Evolutionary conservation across 2,113 vertebrate genomes (phyloP).

Genomic region (Elgaria multicarinata): DNA sequence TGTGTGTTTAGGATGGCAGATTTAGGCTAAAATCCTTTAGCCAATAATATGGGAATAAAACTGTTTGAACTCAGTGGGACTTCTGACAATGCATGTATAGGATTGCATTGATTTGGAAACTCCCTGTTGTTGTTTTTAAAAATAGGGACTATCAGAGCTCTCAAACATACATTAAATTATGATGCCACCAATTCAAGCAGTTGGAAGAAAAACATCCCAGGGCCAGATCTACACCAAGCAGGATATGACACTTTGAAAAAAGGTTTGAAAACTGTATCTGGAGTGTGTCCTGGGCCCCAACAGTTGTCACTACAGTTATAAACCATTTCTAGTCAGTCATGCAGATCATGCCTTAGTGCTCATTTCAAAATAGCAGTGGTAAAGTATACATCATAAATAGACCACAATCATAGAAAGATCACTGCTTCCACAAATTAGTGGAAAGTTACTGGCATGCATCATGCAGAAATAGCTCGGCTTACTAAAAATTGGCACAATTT

Average conservation of each 20-base stretch:
- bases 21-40: background rate
- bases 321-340: too few species aligned
- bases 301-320: too few species aligned
- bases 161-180: background rate
- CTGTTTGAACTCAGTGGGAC: background rate
- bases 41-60: background rate
- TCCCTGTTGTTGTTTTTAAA: background rate
- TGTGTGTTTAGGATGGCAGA: background rate
- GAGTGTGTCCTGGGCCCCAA: too few species aligned
- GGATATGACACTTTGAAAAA: too few species aligned
- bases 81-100: background rate
- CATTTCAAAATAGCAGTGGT: background rate
- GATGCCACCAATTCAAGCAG: background rate
- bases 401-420: background rate
- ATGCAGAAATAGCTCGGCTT: slow-evolving; percentile 48
- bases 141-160: background rate
- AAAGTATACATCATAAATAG: background rate
- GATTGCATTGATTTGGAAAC: background rate
- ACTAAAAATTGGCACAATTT: slow-evolving; percentile 31
- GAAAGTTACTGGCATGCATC: slow-evolving; percentile 42
- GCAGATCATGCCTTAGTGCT: too few species aligned
- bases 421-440: background rate
- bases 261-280: too few species aligned
- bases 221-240: too few species aligned
- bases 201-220: slow-evolving; percentile 8